Percentiles rank a stretch among this genome's conserved stretches.
These are phyloP conservation scores for Dastarcus helophoroides DNA, from an alignment of 2,888 invertebrate species.

Conservation along the genomic window DNA sequence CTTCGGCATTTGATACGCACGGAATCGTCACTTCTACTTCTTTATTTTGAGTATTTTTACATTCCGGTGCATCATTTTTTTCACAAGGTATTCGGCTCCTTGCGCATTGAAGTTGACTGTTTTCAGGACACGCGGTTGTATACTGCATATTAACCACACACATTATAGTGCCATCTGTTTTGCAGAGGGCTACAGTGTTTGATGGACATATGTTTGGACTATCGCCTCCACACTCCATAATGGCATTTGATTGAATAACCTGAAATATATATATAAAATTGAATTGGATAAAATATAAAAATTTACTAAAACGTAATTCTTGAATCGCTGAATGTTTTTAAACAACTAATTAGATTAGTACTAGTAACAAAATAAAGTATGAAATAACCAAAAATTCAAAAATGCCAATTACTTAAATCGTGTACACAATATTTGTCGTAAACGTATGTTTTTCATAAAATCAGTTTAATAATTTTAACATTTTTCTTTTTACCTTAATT, in stretches of 20 bases:
- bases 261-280: no score
- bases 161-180: slow-evolving; percentile 32
- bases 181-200: slow-evolving; percentile 31
- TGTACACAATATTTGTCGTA: no score
- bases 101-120: slow-evolving; percentile 24
- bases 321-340: no score
- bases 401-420: no score
- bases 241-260: slow-evolving; percentile 27
- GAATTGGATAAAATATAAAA: no score
- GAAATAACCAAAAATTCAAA: no score
- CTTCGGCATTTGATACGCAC: slow-evolving; percentile 27
- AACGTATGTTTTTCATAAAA: no score
- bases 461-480: no score
- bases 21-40: slow-evolving; percentile 25
- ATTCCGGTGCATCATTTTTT: slow-evolving; percentile 26
- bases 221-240: slow-evolving; percentile 29
- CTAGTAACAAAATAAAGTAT: no score
- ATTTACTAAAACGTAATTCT: no score
- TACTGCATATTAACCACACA: slow-evolving; percentile 29
- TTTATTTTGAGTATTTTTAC: slow-evolving; percentile 20
- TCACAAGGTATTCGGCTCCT: slow-evolving; percentile 28
- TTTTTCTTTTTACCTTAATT: no score
- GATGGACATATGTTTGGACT: slow-evolving; percentile 29
- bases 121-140: slow-evolving; percentile 28
- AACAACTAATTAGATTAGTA: no score